These are phyloP conservation scores for Cryptus viduatorius DNA, from an alignment of 2,888 invertebrate genomes.

Conservation along the genomic window DNA sequence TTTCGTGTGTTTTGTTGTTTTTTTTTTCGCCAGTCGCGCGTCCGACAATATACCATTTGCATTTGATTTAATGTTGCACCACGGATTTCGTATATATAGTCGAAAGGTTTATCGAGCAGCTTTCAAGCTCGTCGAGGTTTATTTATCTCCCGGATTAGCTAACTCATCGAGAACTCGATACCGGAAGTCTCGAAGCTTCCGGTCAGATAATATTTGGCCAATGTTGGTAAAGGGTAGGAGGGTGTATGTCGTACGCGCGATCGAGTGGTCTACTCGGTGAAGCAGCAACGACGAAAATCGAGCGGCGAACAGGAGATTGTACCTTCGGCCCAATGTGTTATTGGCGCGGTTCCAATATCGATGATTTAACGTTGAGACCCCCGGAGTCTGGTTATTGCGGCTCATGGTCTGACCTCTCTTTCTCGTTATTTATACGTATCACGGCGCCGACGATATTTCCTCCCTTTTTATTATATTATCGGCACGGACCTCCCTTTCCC, in stretches of 20 bases:
- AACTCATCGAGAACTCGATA: constrained; percentile 51
- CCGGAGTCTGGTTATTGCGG: constrained; percentile 76
- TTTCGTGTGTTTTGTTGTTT: not conserved
- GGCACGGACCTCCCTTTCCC: constrained; percentile 25
- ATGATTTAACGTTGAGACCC: constrained; percentile 79
- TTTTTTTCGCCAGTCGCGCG: not conserved
- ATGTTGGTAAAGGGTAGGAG: not conserved
- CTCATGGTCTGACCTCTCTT: constrained; percentile 67
- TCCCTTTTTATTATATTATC: constrained; percentile 55
- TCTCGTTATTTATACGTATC: constrained; percentile 78
- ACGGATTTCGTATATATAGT: not conserved
- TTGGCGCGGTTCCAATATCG: constrained; percentile 78
- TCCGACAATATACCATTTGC: constrained; percentile 7
- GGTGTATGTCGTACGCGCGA: constrained; percentile 5
- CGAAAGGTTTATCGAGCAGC: not conserved
- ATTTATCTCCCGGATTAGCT: constrained; percentile 42
- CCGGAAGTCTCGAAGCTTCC: constrained; percentile 49
- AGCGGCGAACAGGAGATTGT: constrained; percentile 59
- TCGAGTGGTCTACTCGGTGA: constrained; percentile 24
- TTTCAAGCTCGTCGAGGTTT: not conserved
- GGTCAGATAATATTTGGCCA: constrained; percentile 51
- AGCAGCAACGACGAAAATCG: constrained; percentile 46
- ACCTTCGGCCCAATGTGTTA: constrained; percentile 71
- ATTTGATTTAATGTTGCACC: constrained; percentile 20
- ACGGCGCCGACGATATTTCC: constrained; percentile 51